Evolutionary conservation across 2,113 vertebrate genomes (phyloP).

Genomic region (Pachypanchax playfairii): DNA sequence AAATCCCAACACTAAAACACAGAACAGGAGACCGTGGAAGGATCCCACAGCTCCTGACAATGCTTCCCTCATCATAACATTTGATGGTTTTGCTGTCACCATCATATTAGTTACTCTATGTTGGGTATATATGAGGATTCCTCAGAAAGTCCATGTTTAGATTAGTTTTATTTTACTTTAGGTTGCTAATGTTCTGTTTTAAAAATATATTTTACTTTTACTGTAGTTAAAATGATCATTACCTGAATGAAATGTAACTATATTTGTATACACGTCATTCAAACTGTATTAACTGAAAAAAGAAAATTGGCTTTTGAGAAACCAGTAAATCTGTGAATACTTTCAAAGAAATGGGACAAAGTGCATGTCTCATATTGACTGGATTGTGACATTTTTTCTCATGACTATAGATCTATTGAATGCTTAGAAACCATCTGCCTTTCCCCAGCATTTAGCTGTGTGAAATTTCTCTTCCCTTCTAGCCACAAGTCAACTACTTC

Average conservation of each 20-base stretch:
- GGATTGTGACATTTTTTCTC: slow-evolving; percentile 49
- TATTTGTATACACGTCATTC: not conserved
- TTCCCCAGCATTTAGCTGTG: slow-evolving; percentile 7
- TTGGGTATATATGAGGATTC: not conserved
- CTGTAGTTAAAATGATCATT: no score
- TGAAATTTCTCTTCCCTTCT: slow-evolving; percentile 39
- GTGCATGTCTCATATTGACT: slow-evolving; percentile 46
- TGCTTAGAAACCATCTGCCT: slow-evolving; percentile 30
- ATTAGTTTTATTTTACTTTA: not conserved
- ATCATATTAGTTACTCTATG: not conserved
- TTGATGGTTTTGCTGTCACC: not conserved
- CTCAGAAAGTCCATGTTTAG: not conserved
- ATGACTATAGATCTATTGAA: slow-evolving; percentile 46
- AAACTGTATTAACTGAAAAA: not conserved
- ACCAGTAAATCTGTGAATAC: slow-evolving; percentile 27
- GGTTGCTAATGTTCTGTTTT: no score
- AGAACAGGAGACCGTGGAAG: no score
- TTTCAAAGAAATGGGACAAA: slow-evolving; percentile 35
- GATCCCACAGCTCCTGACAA: no score
- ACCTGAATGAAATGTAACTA: no score
- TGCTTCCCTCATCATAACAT: no score
- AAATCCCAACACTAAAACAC: no score
- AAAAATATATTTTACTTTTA: no score
- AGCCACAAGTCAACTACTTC: slow-evolving; percentile 42
- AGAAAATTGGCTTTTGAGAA: not conserved